phyloP scores from a whole-genome alignment of 2,113 vertebrate species.

The Sinocyclocheilus grahami region DNA sequence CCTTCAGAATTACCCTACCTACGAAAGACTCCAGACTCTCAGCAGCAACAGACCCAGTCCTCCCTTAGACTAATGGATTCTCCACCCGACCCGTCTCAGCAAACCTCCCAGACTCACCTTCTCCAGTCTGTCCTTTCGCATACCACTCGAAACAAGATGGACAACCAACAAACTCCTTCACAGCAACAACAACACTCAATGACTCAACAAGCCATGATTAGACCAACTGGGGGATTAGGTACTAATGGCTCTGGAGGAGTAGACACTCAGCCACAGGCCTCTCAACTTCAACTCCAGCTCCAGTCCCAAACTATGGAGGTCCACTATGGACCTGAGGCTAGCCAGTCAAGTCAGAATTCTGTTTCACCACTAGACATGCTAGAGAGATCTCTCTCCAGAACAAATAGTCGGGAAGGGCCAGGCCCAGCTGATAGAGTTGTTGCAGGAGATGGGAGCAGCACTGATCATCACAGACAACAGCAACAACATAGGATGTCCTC shows the following conservation, averaged over 20 bases:
- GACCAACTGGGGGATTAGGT: slow-evolving; percentile 58
- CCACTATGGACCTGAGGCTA: slow-evolving; percentile 73
- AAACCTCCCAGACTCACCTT: slow-evolving; percentile 71
- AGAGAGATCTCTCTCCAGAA: slow-evolving; percentile 72
- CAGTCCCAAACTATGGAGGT: slow-evolving; percentile 80
- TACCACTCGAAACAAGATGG: slow-evolving; percentile 75
- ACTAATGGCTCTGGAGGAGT: slow-evolving; percentile 62
- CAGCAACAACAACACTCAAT: slow-evolving; percentile 66
- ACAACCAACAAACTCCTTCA: slow-evolving; percentile 64
- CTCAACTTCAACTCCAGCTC: slow-evolving; percentile 80
- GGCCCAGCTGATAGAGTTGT: slow-evolving; percentile 64
- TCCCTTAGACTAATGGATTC: slow-evolving; percentile 77
- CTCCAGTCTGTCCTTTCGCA: slow-evolving; percentile 86
- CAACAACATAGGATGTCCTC: slow-evolving; percentile 75
- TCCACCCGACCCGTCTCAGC: slow-evolving; percentile 70
- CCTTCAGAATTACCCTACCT: slow-evolving; percentile 71
- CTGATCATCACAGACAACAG: slow-evolving; percentile 67
- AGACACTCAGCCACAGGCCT: slow-evolving; percentile 70
- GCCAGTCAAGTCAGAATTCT: slow-evolving; percentile 70
- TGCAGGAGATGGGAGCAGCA: slow-evolving; percentile 58
- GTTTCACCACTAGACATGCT: slow-evolving; percentile 73
- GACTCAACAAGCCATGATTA: slow-evolving; percentile 75
- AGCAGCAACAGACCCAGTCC: slow-evolving; percentile 68
- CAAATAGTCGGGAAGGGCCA: slow-evolving; percentile 61
- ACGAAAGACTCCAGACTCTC: slow-evolving; percentile 71